Evolutionary conservation across 2,888 invertebrate species (phyloP).

Genomic region (Teinopalpus imperialis): DNA sequence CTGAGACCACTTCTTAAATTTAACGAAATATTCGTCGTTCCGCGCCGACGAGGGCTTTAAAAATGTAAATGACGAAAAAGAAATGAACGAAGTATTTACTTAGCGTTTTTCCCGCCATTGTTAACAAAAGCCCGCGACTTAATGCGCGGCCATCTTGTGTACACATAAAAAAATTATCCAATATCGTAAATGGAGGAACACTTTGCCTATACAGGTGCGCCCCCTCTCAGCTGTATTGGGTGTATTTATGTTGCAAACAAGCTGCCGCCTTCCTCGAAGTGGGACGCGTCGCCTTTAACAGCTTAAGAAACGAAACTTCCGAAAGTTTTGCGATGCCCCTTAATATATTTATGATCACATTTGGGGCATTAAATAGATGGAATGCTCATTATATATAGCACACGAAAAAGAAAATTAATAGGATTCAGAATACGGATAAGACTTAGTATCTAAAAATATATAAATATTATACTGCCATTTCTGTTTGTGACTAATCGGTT

Average conservation of each 20-base stretch:
- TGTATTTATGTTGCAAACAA: slow-evolving; percentile 19
- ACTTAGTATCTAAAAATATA: no score
- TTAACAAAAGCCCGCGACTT: slow-evolving; percentile 16
- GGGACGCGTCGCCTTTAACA: slow-evolving; percentile 13
- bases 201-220: slow-evolving; percentile 24
- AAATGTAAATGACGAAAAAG: slow-evolving; percentile 19
- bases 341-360: slow-evolving; percentile 8
- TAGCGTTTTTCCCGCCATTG: slow-evolving; percentile 19
- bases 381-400: no score
- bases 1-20: slow-evolving; percentile 1
- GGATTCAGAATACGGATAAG: no score
- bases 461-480: no score
- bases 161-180: slow-evolving; percentile 25
- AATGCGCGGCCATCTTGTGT: slow-evolving; percentile 24
- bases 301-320: slow-evolving; percentile 4
- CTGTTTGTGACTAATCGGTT: no score
- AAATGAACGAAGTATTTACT: slow-evolving; percentile 19
- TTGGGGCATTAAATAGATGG: no score
- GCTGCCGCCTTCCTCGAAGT: slow-evolving; percentile 5
- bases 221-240: slow-evolving; percentile 14
- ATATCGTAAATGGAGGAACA: slow-evolving; percentile 24
- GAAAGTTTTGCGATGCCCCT: slow-evolving; percentile 5
- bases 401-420: no score
- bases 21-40: slow-evolving; percentile 2
- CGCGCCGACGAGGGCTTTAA: background rate